Evolutionary conservation across 2,113 vertebrate genomes (phyloP).

Genomic region (Calcarius ornatus): DNA sequence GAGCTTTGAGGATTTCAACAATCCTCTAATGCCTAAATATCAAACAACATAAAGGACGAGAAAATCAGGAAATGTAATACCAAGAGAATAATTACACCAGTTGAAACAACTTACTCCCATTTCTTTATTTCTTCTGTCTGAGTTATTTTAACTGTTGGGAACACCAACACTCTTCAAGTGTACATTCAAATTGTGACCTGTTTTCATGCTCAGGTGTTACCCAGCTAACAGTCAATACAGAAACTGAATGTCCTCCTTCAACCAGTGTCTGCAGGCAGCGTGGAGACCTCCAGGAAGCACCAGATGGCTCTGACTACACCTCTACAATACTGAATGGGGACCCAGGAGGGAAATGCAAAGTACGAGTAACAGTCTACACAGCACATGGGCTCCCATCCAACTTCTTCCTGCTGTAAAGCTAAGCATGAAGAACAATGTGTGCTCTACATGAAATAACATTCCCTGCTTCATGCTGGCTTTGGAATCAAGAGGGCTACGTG

Average conservation of each 20-base stretch:
- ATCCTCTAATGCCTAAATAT: background rate
- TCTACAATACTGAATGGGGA: background rate
- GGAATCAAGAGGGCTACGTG: background rate
- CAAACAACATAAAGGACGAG: constrained; percentile 2
- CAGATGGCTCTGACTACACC: background rate
- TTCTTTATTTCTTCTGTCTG: background rate
- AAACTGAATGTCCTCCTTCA: background rate
- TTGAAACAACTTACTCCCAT: background rate
- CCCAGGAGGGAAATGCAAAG: background rate
- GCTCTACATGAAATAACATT: background rate
- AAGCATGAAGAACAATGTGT: background rate
- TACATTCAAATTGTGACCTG: background rate
- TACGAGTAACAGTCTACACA: background rate
- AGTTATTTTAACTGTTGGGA: background rate
- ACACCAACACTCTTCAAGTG: background rate
- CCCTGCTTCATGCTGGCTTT: background rate
- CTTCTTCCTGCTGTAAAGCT: background rate
- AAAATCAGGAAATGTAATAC: constrained; percentile 28
- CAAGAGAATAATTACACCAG: background rate
- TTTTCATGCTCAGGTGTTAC: background rate
- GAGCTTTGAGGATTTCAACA: constrained; percentile 18
- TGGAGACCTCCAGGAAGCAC: background rate
- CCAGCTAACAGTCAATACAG: background rate
- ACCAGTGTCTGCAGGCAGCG: background rate
- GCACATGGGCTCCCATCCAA: background rate